phyloP scores from a whole-genome alignment of 2,113 vertebrate genomes.

The Passer domesticus region DNA sequence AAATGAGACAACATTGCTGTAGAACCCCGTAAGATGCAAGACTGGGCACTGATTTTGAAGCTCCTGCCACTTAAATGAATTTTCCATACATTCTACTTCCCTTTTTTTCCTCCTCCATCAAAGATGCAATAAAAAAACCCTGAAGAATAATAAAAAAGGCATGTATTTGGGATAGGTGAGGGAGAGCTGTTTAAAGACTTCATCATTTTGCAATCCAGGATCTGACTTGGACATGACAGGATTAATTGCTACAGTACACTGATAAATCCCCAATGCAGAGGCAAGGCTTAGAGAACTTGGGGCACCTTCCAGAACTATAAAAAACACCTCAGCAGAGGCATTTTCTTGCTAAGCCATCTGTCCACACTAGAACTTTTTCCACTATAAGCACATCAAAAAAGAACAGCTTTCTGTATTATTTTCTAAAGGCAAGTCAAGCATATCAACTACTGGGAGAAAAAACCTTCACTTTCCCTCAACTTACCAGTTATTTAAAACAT shows the following conservation, averaged over 20 bases:
- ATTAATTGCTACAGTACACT: background rate
- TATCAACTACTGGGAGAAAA: background rate
- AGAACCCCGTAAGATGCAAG: background rate
- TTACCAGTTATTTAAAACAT: background rate
- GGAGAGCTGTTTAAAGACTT: background rate
- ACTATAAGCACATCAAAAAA: background rate
- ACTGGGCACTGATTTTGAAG: background rate
- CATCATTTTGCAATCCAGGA: background rate
- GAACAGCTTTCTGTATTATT: background rate
- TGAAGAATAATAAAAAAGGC: background rate
- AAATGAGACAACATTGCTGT: fast-evolving
- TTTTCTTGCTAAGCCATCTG: background rate
- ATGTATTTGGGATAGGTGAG: background rate
- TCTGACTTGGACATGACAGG: background rate
- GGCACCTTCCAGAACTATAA: background rate
- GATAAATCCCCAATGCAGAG: background rate
- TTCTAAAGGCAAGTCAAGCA: background rate
- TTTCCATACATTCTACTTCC: background rate
- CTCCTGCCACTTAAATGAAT: background rate
- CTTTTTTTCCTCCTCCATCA: background rate
- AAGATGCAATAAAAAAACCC: fast-evolving
- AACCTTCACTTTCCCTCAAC: fast-evolving
- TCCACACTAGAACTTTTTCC: background rate
- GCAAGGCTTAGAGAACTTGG: background rate
- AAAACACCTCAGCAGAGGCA: background rate